phyloP scores from a whole-genome alignment of 2,797 vertebrate species.

The Nannoperca obscura region DNA sequence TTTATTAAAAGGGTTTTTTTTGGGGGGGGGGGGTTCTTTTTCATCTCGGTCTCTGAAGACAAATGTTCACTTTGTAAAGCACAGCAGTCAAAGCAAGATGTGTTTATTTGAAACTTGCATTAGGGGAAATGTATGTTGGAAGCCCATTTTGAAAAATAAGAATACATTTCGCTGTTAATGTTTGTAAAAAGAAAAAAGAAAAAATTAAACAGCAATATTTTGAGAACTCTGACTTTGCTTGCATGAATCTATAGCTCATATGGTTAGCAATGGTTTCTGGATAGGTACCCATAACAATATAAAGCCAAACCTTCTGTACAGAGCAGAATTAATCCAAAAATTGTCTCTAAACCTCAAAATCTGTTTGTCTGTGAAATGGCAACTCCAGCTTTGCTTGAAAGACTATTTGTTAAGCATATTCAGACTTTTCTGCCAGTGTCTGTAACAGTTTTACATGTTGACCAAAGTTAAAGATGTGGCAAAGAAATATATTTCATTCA shows the following conservation, averaged over 20 bases:
- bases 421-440: conserved; percentile 55
- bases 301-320: conserved; percentile 15
- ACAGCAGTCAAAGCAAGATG: conserved; percentile 47
- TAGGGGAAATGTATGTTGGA: conserved; percentile 34
- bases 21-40: neutral
- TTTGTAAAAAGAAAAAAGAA: conserved; percentile 17
- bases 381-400: conserved; percentile 31
- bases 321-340: conserved; percentile 10
- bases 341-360: conserved; percentile 31
- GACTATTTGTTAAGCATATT: conserved; percentile 41
- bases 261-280: conserved; percentile 30
- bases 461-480: conserved; percentile 69
- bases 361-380: conserved; percentile 37
- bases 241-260: conserved; percentile 30
- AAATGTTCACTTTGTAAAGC: conserved; percentile 62
- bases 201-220: conserved; percentile 17
- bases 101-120: conserved; percentile 55
- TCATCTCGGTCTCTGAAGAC: conserved; percentile 30
- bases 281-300: conserved; percentile 17
- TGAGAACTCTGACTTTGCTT: conserved; percentile 34
- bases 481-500: conserved; percentile 70
- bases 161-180: conserved; percentile 24
- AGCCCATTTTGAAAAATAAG: conserved; percentile 14
- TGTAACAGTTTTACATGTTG: conserved; percentile 72
- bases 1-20: conserved; percentile 26